Conservation (phyloP, 2,797 vertebrate species). For the Schizothorax lantsangensis region DNA sequence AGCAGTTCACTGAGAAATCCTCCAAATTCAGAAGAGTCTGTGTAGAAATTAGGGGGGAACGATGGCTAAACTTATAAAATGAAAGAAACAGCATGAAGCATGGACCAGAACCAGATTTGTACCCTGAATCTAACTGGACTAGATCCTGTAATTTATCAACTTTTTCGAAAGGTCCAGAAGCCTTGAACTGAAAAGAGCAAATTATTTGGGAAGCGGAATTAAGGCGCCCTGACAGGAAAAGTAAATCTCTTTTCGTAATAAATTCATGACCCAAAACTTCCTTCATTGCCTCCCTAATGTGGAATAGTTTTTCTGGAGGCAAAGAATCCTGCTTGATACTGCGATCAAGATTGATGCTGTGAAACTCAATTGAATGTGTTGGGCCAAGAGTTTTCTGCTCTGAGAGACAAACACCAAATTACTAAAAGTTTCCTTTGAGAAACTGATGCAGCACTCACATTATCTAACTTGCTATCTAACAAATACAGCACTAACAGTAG, state of each 20-base stretch:
- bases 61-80: background rate
- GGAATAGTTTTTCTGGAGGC: slow-evolving; percentile 24
- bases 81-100: background rate
- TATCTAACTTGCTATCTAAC: background rate
- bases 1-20: background rate
- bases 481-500: background rate
- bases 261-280: slow-evolving; percentile 70
- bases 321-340: slow-evolving; percentile 12
- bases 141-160: background rate
- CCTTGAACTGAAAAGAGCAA: slow-evolving; percentile 1
- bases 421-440: slow-evolving; percentile 4
- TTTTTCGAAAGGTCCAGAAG: background rate
- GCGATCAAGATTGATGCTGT: background rate
- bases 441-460: background rate
- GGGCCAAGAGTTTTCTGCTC: background rate
- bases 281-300: slow-evolving; percentile 68
- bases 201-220: slow-evolving; percentile 1
- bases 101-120: background rate
- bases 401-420: background rate
- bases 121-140: background rate
- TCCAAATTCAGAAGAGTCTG: background rate
- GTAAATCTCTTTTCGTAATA: slow-evolving; percentile 43
- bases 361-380: background rate
- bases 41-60: background rate
- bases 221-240: slow-evolving; percentile 32